phyloP scores from a whole-genome alignment of 2,888 invertebrate species.

The Ferrisia virgata region DNA sequence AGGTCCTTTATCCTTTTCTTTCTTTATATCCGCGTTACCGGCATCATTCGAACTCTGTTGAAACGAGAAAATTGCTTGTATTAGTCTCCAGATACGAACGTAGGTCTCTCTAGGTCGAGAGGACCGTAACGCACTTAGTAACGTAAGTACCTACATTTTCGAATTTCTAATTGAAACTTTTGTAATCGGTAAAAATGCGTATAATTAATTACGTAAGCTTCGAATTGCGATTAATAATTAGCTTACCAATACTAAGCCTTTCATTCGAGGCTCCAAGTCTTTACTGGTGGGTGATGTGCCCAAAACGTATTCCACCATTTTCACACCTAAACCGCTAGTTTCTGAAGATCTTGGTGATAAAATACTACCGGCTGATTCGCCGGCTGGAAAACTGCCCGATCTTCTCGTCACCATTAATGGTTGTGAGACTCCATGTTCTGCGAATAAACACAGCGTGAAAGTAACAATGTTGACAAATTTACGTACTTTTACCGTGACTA shows the following conservation, averaged over 20 bases:
- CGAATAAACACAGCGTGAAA: conserved; percentile 52
- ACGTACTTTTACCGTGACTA: too few relatives aligned
- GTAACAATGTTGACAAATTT: too few relatives aligned
- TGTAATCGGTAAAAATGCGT: background rate
- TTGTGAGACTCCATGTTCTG: conserved; percentile 67
- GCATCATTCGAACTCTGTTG: conserved; percentile 50
- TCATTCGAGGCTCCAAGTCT: conserved; percentile 67
- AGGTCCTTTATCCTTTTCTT: conserved; percentile 60
- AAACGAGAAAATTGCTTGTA: background rate
- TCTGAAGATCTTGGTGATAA: conserved; percentile 79
- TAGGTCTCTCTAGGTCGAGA: too few relatives aligned
- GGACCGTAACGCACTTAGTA: too few relatives aligned
- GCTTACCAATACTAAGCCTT: conserved; percentile 59
- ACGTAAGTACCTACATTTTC: too few relatives aligned
- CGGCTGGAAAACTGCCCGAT: conserved; percentile 64
- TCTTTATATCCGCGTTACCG: conserved; percentile 54
- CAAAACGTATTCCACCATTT: conserved; percentile 98
- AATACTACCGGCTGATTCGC: conserved; percentile 58
- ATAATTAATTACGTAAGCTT: too few relatives aligned
- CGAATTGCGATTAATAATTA: too few relatives aligned
- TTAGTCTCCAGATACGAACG: too few relatives aligned
- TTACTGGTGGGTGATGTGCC: conserved; percentile 84
- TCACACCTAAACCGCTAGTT: conserved; percentile 85
- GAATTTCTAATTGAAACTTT: background rate
- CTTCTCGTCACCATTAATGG: conserved; percentile 79